A percentile compares a stretch with the other conserved stretches of the same genome.
These are phyloP conservation scores for Eciton burchellii DNA, from an alignment of 1,140 invertebrate genomes.

Conservation along the genomic window DNA sequence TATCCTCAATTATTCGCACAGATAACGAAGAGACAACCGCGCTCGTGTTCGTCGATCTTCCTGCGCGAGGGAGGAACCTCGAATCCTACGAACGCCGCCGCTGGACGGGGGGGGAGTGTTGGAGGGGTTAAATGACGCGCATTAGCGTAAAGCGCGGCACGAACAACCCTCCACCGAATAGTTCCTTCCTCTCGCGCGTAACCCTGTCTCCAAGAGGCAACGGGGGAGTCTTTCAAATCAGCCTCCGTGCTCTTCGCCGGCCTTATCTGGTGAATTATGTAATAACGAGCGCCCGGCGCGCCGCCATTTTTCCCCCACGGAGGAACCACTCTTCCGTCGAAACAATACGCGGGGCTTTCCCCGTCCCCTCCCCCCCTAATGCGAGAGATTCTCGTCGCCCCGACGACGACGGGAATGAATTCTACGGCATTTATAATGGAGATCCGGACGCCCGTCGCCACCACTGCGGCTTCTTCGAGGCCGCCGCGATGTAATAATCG, in stretches of 20 bases:
- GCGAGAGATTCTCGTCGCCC: conserved; percentile 12
- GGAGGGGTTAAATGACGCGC: conserved; percentile 32
- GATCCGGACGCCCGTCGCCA: conserved; percentile 39
- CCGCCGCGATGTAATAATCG: conserved; percentile 62
- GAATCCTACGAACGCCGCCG: too few species aligned
- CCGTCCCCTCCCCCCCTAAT: neutral
- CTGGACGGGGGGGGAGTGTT: too few species aligned
- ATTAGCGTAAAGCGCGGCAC: conserved; percentile 55
- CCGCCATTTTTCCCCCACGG: conserved; percentile 28
- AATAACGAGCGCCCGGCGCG: conserved; percentile 33
- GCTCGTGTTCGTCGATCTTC: too few species aligned
- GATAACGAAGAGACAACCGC: too few species aligned
- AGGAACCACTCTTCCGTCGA: conserved; percentile 48
- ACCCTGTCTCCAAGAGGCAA: conserved; percentile 44
- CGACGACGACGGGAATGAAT: conserved; percentile 53
- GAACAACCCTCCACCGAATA: conserved; percentile 25
- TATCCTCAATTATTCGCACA: conserved; percentile 12
- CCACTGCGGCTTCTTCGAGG: conserved; percentile 4
- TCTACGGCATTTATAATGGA: conserved; percentile 61
- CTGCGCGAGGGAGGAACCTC: conserved; percentile 2
- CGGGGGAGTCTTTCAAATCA: conserved; percentile 52
- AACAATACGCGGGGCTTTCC: conserved; percentile 28
- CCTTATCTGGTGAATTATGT: conserved; percentile 56
- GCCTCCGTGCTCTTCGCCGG: neutral
- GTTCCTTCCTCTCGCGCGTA: conserved; percentile 1